phyloP scores from a whole-genome alignment of 2,797 vertebrate species.

The Gadopsis bispinosus region DNA sequence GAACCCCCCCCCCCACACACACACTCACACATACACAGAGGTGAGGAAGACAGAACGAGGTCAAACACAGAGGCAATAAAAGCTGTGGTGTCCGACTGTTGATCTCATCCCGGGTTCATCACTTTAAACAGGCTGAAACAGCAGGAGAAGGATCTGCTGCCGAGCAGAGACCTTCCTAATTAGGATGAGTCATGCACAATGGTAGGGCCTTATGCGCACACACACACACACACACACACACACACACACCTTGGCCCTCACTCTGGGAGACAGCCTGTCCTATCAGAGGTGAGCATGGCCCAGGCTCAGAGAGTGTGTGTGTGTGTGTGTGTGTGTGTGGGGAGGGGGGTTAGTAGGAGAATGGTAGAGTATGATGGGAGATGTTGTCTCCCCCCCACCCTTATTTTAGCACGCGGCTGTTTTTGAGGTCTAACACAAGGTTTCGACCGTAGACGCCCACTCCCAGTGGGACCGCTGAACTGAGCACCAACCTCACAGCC shows the following conservation, averaged over 20 bases:
- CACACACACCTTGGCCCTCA: constrained; percentile 43
- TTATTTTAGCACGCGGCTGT: constrained; percentile 62
- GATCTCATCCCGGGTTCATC: constrained; percentile 80
- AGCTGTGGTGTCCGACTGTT: constrained; percentile 74
- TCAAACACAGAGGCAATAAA: constrained; percentile 79
- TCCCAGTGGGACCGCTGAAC: constrained; percentile 78
- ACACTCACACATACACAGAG: constrained; percentile 48
- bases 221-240: constrained; percentile 34
- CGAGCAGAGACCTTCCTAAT: constrained; percentile 76
- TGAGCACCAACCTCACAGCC: constrained; percentile 74
- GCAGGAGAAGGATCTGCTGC: constrained; percentile 73
- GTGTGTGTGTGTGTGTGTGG: background rate
- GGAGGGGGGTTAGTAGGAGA: constrained; percentile 18
- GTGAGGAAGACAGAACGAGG: constrained; percentile 83
- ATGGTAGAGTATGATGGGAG: constrained; percentile 46
- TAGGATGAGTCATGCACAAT: constrained; percentile 81
- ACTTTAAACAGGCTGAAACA: constrained; percentile 82
- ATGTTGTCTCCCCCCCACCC: constrained; percentile 44
- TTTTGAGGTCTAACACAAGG: constrained; percentile 69
- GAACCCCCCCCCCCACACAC: constrained; percentile 7
- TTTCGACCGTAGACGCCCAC: constrained; percentile 75
- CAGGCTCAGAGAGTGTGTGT: constrained; percentile 31
- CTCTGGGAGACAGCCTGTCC: constrained; percentile 64
- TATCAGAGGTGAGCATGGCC: constrained; percentile 52
- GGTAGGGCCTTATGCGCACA: constrained; percentile 46